These are phyloP conservation scores for Idaea aversata DNA, from an alignment of 2,888 invertebrate genomes.

Conservation along the genomic window DNA sequence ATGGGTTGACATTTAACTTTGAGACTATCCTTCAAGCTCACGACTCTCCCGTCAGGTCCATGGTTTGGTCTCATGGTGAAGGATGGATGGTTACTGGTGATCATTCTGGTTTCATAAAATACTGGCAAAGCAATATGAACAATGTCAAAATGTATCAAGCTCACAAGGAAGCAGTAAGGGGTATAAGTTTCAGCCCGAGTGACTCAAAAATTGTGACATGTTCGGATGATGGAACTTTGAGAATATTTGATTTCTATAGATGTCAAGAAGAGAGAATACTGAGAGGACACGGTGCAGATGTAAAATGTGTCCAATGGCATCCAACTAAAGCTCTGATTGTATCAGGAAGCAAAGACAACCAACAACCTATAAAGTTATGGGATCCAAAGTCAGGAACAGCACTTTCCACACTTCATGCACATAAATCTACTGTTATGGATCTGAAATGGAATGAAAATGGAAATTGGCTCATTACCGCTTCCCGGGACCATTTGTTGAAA, in stretches of 20 bases:
- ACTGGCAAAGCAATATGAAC: constrained; percentile 99
- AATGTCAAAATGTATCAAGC: constrained; percentile 99
- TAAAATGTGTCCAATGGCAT: constrained; percentile 99
- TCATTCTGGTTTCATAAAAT: constrained; percentile 99
- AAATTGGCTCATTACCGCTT: constrained; percentile 99
- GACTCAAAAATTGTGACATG: constrained; percentile 99
- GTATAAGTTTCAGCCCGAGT: constrained; percentile 99
- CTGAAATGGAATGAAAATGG: constrained; percentile 99
- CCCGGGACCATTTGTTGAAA: constrained; percentile 97
- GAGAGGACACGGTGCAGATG: constrained; percentile 98
- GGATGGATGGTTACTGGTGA: constrained; percentile 99
- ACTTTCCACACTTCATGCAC: constrained; percentile 98
- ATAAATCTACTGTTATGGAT: constrained; percentile 99
- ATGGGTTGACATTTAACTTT: constrained; percentile 99
- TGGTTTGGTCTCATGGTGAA: constrained; percentile 99
- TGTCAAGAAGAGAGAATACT: constrained; percentile 97
- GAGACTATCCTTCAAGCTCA: constrained; percentile 99
- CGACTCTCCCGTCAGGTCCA: constrained; percentile 98
- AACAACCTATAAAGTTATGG: constrained; percentile 99
- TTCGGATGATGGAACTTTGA: constrained; percentile 99
- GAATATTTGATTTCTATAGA: constrained; percentile 99
- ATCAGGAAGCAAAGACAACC: constrained; percentile 99
- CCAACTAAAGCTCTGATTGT: constrained; percentile 98
- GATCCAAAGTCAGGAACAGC: constrained; percentile 98
- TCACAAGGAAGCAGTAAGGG: constrained; percentile 99